Conservation (phyloP, 2,888 invertebrate genomes). For the Papilio demoleus region DNA sequence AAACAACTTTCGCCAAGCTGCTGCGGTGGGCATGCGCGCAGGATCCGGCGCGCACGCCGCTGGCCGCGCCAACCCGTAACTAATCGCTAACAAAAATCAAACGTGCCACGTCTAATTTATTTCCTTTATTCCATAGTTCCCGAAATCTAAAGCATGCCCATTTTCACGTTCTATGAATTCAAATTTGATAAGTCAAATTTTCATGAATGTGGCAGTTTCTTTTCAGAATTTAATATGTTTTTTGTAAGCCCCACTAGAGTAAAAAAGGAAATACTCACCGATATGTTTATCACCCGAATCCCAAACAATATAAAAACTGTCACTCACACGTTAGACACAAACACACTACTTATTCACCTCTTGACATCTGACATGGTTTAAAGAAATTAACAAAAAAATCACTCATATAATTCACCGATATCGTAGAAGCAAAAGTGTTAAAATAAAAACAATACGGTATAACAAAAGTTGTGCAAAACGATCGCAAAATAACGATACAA, state of each 20-base stretch:
- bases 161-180: neutral
- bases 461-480: constrained; percentile 79
- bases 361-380: constrained; percentile 81
- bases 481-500: constrained; percentile 81
- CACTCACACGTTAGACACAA: constrained; percentile 79
- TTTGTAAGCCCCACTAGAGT: constrained; percentile 29
- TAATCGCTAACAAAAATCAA: constrained; percentile 45
- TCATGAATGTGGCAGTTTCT: neutral
- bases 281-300: constrained; percentile 78
- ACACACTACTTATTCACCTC: constrained; percentile 78
- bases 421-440: constrained; percentile 67
- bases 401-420: constrained; percentile 69
- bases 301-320: constrained; percentile 80
- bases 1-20: constrained; percentile 76
- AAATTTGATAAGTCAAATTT: neutral
- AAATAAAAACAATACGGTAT: constrained; percentile 78
- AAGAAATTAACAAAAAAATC: constrained; percentile 59
- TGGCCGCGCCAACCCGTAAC: constrained; percentile 48
- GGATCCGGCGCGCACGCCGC: constrained; percentile 52
- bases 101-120: constrained; percentile 43
- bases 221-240: neutral
- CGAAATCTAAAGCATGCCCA: constrained; percentile 3
- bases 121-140: constrained; percentile 45
- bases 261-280: constrained; percentile 72
- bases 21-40: constrained; percentile 47